A percentile compares a stretch with the other conserved stretches of the same genome.
Evolutionary conservation across 2,888 invertebrate genomes (phyloP).

Genomic region (Junonia oenone): DNA sequence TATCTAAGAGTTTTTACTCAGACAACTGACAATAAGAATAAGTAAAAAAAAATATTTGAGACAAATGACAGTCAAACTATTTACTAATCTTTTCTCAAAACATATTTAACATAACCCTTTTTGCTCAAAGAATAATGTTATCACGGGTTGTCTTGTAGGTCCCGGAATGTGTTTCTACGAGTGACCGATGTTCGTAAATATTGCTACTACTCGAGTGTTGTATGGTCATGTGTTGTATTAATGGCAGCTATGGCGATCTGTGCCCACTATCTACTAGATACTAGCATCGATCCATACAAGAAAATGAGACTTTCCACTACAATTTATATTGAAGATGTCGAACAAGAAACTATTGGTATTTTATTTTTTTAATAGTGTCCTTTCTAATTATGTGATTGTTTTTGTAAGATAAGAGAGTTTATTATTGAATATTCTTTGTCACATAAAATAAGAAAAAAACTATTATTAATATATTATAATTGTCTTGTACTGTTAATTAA

Average conservation of each 20-base stretch:
- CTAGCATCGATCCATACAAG: slow-evolving; percentile 74
- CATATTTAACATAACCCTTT: not conserved
- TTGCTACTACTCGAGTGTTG: slow-evolving; percentile 91
- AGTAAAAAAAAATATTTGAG: too few species aligned
- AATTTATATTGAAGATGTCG: slow-evolving; percentile 73
- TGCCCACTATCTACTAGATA: slow-evolving; percentile 89
- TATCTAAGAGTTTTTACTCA: too few species aligned
- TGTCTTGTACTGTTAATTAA: too few species aligned
- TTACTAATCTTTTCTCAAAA: not conserved
- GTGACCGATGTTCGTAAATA: slow-evolving; percentile 92
- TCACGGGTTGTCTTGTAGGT: slow-evolving; percentile 69
- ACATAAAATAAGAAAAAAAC: too few species aligned
- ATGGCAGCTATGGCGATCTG: slow-evolving; percentile 88
- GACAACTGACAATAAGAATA: too few species aligned
- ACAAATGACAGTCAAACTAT: too few species aligned
- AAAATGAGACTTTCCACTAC: slow-evolving; percentile 69
- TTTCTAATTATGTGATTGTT: too few species aligned
- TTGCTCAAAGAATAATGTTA: not conserved
- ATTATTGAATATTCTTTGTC: too few species aligned
- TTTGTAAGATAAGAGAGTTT: too few species aligned
- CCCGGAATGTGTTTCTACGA: slow-evolving; percentile 89
- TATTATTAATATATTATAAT: too few species aligned
- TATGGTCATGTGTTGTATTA: slow-evolving; percentile 85
- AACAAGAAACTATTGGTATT: slow-evolving; percentile 86
- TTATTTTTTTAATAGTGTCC: too few species aligned